A percentile compares a stretch with the other conserved stretches of the same genome.
Evolutionary conservation across 2,113 vertebrate genomes (phyloP).

Genomic region (Callipepla squamata): DNA sequence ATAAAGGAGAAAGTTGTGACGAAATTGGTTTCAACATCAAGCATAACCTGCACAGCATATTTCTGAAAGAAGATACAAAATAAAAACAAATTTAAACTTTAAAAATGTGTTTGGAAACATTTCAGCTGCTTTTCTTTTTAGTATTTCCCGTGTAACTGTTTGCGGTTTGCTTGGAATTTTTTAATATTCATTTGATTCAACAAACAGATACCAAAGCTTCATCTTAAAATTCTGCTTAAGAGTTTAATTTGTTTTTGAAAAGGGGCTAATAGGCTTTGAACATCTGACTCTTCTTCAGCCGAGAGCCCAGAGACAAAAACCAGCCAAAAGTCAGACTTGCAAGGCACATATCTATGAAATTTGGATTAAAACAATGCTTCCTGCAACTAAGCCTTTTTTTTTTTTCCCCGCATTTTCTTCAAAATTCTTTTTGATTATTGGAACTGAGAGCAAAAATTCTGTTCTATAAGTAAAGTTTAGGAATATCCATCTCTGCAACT

Average conservation of each 20-base stretch:
- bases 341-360: conserved; percentile 8
- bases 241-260: conserved; percentile 53
- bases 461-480: neutral
- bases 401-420: neutral
- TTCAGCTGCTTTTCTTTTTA: conserved; percentile 10
- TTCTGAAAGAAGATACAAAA: conserved; percentile 22
- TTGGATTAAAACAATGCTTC: conserved; percentile 11
- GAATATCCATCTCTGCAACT: conserved; percentile 19
- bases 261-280: conserved; percentile 39
- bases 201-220: conserved; percentile 37
- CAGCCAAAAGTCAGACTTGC: conserved; percentile 43
- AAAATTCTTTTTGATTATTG: neutral
- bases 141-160: conserved; percentile 14
- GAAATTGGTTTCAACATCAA: neutral
- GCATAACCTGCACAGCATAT: neutral
- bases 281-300: conserved; percentile 16
- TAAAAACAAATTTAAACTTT: conserved; percentile 11
- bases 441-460: neutral
- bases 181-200: conserved; percentile 53
- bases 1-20: neutral
- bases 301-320: conserved; percentile 2
- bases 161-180: conserved; percentile 64
- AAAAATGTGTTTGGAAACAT: conserved; percentile 30
- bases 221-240: conserved; percentile 26
- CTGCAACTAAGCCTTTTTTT: conserved; percentile 35